These are phyloP conservation scores for Magallana gigas DNA, from an alignment of 1,140 invertebrate species.

Conservation along the genomic window DNA sequence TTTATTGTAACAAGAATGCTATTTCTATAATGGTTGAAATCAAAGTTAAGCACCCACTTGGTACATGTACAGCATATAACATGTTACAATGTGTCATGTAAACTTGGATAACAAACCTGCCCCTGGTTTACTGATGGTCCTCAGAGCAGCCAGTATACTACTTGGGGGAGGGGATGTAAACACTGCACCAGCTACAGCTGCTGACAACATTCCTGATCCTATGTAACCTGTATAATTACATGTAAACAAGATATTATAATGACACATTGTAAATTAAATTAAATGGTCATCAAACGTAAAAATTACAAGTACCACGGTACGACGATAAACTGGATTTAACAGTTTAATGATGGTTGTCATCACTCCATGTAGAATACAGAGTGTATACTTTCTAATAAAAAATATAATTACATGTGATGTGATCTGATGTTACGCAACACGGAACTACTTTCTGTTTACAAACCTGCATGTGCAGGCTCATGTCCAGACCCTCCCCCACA, in stretches of 20 bases:
- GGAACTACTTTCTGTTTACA: not conserved
- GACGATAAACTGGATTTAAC: not conserved
- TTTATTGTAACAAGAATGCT: too few relatives aligned
- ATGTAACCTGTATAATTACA: slow-evolving; percentile 84
- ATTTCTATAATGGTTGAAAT: too few relatives aligned
- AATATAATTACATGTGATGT: not conserved
- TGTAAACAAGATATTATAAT: too few relatives aligned
- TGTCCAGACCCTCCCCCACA: slow-evolving; percentile 90
- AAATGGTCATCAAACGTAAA: too few relatives aligned
- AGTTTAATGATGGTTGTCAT: too few relatives aligned
- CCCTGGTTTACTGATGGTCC: slow-evolving; percentile 78
- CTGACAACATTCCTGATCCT: slow-evolving; percentile 88
- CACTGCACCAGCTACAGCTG: slow-evolving; percentile 87
- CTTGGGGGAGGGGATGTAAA: slow-evolving; percentile 89
- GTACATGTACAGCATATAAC: too few relatives aligned
- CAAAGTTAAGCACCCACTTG: too few relatives aligned
- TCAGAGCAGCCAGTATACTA: slow-evolving; percentile 85
- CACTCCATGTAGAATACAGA: too few relatives aligned
- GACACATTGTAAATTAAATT: too few relatives aligned
- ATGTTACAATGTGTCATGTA: not conserved
- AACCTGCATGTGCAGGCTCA: slow-evolving; percentile 89
- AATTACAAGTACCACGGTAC: too few relatives aligned
- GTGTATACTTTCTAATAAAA: too few relatives aligned
- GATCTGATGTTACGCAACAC: not conserved
- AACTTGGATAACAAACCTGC: slow-evolving; percentile 57